Evolutionary conservation across 2,113 vertebrate species (phyloP), one percentile per base, ranked within the genome.

Genomic region (Peromyscus maniculatus): DNA sequence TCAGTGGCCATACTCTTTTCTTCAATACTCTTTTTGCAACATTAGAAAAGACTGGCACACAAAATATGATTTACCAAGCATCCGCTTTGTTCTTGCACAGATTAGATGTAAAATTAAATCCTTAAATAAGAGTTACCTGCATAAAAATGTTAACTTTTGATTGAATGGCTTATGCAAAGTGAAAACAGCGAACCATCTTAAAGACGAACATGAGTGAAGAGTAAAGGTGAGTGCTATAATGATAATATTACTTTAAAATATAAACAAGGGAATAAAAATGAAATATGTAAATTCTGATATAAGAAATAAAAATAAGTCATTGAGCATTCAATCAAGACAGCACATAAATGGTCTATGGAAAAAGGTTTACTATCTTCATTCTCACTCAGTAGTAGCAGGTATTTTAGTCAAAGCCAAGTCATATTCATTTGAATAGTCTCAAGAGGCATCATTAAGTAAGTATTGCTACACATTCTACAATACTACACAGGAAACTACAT

Each of bases 191-290:
- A 92, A 89, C 10, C 84, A 10, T 89, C 71, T 59, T 91, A 86
- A 93, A 69, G 57, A 87, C 62, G 33, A 94, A 55, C 57, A 72
- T 28, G 94, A 91, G 1, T 52, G 8, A 94, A 59, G 59, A 91
- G 22, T 67, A 97, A 91, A 43, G 36, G 7, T 39, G 88, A 93
- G 74, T 17, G 19, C 52, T 91, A 49, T 69, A 92, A 74, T 74
- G 33, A 22, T 86, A 93, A 46, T 87, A 88, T 64, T 72, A 79
- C 67, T 84, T 94, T 80, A 93, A 77, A 88, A 87, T 93, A 96
- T 95, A 94, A 95, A 89, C 7, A 89, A 86, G 57, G 75, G 17
- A 15, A 78, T 91, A 84, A 92, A 95, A 96, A 94, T 31, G 4
- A 96, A 67, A 88, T 46, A 91, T 15, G 36, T 91, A 84, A 88